A percentile compares a stretch with the other conserved stretches of the same genome.
phyloP scores from a whole-genome alignment of 30 jellyfish, hydroid and myxozoan species.

The Aurelia coerulea region DNA sequence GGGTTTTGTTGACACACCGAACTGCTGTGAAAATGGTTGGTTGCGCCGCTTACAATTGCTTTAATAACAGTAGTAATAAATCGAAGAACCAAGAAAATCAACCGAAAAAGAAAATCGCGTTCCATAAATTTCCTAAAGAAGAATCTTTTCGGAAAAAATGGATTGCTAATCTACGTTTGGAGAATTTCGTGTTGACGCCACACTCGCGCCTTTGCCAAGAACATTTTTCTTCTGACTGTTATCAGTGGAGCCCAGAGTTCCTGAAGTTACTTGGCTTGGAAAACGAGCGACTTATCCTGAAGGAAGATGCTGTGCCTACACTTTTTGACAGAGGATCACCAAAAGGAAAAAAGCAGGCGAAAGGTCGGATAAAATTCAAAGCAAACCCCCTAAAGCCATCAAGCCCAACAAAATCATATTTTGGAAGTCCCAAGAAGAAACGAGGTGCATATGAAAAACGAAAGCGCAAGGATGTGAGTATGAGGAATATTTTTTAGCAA shows the following conservation, averaged over 20 bases:
- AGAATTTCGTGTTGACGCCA: not conserved
- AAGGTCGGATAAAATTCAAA: slow-evolving; percentile 7
- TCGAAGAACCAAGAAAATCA: not conserved
- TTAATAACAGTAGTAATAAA: not conserved
- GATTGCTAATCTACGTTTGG: slow-evolving; percentile 7
- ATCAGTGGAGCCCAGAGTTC: slow-evolving; percentile 14
- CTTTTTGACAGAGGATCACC: slow-evolving; percentile 17
- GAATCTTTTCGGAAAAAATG: not conserved
- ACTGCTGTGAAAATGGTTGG: not conserved
- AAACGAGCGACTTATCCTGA: not conserved
- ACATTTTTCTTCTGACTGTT: slow-evolving; percentile 4
- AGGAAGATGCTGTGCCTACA: slow-evolving; percentile 12
- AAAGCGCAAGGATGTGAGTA: slow-evolving; percentile 18
- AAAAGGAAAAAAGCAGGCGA: slow-evolving; percentile 9
- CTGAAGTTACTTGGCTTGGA: slow-evolving; percentile 13
- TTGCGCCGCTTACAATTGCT: not conserved
- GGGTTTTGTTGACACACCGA: not conserved
- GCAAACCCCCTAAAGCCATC: not conserved
- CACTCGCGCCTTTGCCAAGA: slow-evolving; percentile 19
- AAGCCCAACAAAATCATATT: not conserved
- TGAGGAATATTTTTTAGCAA: not conserved
- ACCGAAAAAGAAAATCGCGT: not conserved
- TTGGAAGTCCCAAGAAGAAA: slow-evolving; percentile 10
- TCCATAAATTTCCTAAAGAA: not conserved
- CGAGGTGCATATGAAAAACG: slow-evolving; percentile 25